A percentile compares a stretch with the other conserved stretches of the same genome.
These are phyloP conservation scores for Motacilla tschutschensis DNA, from an alignment of 2,113 vertebrate species.

Conservation along the genomic window DNA sequence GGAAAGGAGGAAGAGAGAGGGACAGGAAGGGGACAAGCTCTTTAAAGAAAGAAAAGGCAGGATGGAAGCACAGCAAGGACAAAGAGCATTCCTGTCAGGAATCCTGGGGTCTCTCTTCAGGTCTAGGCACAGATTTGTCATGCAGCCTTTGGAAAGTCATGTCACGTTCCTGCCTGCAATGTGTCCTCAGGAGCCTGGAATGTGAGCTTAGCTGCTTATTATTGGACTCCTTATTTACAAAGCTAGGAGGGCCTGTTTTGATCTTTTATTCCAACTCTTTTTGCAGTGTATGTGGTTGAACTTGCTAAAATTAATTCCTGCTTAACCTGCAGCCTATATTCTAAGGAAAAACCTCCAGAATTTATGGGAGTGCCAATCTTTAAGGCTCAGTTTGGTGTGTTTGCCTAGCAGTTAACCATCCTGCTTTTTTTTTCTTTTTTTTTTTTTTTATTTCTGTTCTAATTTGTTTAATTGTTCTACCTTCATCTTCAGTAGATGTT, in stretches of 20 bases:
- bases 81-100: not conserved
- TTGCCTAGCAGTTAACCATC: not conserved
- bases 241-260: conserved; percentile 23
- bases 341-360: not conserved
- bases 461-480: not conserved
- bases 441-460: not conserved
- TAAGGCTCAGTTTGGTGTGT: not conserved
- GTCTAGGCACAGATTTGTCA: conserved; percentile 22
- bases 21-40: not conserved
- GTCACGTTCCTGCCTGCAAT: conserved; percentile 39
- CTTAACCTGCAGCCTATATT: not conserved
- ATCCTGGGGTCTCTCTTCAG: conserved; percentile 36
- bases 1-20: not conserved
- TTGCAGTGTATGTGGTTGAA: not conserved
- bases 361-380: not conserved
- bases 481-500: not conserved
- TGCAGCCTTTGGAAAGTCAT: conserved; percentile 44
- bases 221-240: conserved; percentile 37
- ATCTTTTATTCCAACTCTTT: conserved; percentile 45
- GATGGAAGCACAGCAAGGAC: not conserved
- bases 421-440: not conserved
- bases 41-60: not conserved
- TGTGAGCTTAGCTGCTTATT: conserved; percentile 47
- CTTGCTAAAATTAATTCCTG: conserved; percentile 27
- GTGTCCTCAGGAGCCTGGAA: conserved; percentile 45